These are phyloP conservation scores for Dromaius novaehollandiae DNA, from an alignment of 2,113 vertebrate genomes.

Conservation along the genomic window DNA sequence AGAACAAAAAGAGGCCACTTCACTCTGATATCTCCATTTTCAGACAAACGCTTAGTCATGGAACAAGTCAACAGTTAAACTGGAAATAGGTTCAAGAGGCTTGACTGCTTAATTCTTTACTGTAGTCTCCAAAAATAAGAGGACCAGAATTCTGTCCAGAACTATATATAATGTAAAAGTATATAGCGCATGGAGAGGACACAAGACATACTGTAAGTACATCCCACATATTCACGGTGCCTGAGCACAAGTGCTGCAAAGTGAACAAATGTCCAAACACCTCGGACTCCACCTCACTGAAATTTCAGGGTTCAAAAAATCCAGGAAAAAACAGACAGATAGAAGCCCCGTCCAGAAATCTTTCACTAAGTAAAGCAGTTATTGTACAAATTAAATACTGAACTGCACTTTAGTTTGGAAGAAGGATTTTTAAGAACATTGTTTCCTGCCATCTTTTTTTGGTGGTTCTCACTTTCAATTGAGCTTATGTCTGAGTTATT, in stretches of 20 bases:
- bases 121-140: not conserved
- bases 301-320: not conserved
- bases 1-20: not conserved
- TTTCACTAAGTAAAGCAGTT: not conserved
- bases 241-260: not conserved
- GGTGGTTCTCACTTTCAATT: not conserved
- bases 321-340: not conserved
- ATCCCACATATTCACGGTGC: not conserved
- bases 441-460: not conserved
- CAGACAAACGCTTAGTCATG: not conserved
- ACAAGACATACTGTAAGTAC: not conserved
- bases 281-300: not conserved
- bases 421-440: not conserved
- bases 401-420: not conserved
- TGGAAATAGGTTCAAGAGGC: not conserved
- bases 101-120: not conserved
- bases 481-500: slow-evolving; percentile 50
- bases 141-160: not conserved
- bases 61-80: not conserved
- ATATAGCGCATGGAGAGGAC: not conserved
- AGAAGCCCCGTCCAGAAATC: not conserved
- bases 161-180: not conserved
- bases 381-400: not conserved
- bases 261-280: not conserved
- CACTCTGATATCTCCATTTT: not conserved